Conservation (phyloP, 2,113 vertebrate genomes). For the Lophius piscatorius region DNA sequence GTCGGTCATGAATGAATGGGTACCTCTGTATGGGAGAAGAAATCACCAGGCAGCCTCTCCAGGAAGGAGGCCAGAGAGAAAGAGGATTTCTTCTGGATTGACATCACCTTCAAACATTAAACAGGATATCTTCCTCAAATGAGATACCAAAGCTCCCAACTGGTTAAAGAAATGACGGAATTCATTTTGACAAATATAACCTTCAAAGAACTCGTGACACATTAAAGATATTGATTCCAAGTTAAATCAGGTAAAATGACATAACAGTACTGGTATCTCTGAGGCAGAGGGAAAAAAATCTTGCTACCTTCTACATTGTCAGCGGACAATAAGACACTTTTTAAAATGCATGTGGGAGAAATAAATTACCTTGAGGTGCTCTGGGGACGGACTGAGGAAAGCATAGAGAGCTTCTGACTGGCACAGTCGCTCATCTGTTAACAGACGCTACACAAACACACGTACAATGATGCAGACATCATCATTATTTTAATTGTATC, state of each 20-base stretch:
- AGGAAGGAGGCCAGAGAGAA: slow-evolving; percentile 97
- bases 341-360: not conserved
- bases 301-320: too few relatives aligned
- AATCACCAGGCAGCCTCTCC: slow-evolving; percentile 94
- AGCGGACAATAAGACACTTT: too few relatives aligned
- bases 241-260: not conserved
- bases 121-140: not conserved
- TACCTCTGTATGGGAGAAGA: slow-evolving; percentile 97
- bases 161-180: too few relatives aligned
- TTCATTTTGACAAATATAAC: too few relatives aligned
- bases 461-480: not conserved
- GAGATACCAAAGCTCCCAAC: not conserved
- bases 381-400: slow-evolving; percentile 96
- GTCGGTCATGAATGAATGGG: not conserved
- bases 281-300: too few relatives aligned
- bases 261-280: too few relatives aligned
- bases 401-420: slow-evolving; percentile 98
- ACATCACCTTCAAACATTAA: slow-evolving; percentile 85
- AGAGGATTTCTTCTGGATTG: slow-evolving; percentile 92
- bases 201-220: too few relatives aligned
- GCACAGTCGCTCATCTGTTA: slow-evolving; percentile 93
- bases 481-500: not conserved
- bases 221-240: too few relatives aligned
- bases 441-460: slow-evolving; percentile 82
- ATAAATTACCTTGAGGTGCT: slow-evolving; percentile 81